Base-by-base conservation (phyloP, 2,888 invertebrate genomes). In the Andrena praecox region DNA sequence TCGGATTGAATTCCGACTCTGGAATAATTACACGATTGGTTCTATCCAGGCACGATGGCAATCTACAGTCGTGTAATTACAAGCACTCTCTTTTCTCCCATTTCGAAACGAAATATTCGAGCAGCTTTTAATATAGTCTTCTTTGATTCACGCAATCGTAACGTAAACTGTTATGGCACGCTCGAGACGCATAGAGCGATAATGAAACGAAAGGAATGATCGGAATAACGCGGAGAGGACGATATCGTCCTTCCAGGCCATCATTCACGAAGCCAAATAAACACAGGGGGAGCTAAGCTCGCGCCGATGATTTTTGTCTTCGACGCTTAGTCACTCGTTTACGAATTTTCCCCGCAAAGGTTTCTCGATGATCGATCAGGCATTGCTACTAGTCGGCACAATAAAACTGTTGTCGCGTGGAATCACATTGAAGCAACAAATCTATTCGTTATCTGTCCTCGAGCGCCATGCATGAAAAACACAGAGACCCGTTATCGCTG, bases 231-330 rank as follows among this genome's bases (percentile, higher is more conserved):
- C 4, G 24, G 50, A 82, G 67, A 62, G 74, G 52, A 56, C 54
- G 83, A 73, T 76, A 78, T 76, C 81, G 78, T 80, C 74, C 69
- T 80, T 72, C 70, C 71, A 52, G 31, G 31, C 42, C 73, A 63
- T 76, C 76, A 67, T 63, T 85, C 77, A 76, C 67, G 89, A 91
- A 91, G 91, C 90, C 89, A 90, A 91, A 91, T 90, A 92, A 91
- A 91, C 90, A 91, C 85, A 31, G 74, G 66, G 63, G 83, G 82
- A 67, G 63, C 63, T 68, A 29, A 59, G 42, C 76, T 59, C 52
- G 62, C 48, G 54, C 27, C 85, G 56, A 10, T 84, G 84, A 87
- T 85, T 79, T 89, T 86, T 75, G 80, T 42, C 56, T 86, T 89
- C 72, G 80, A 84, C 85, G 90, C 88, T 91, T 91, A 91, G 90